Conservation (phyloP, 2,888 invertebrate species). For the Plebejus argus region DNA sequence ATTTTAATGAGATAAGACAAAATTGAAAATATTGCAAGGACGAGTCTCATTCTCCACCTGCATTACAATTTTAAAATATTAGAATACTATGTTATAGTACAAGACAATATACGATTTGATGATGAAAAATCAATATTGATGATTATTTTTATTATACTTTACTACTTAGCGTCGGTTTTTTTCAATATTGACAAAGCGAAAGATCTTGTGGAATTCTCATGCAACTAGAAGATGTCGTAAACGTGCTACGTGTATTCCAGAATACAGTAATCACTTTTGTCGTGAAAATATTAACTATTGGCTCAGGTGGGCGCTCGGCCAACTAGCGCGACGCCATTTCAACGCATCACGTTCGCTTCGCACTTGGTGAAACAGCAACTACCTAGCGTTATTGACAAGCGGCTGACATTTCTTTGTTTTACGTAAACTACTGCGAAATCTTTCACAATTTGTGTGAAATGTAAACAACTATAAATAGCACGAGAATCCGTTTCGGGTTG, state of each 20-base stretch:
- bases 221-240: slow-evolving; percentile 40
- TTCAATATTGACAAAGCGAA: not conserved
- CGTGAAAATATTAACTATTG: slow-evolving; percentile 49
- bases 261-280: slow-evolving; percentile 46
- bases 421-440: slow-evolving; percentile 26
- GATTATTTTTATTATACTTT: no score
- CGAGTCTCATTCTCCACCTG: no score
- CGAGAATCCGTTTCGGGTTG: not conserved
- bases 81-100: no score
- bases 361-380: slow-evolving; percentile 45
- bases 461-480: slow-evolving; percentile 18
- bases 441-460: slow-evolving; percentile 7
- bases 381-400: slow-evolving; percentile 45
- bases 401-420: slow-evolving; percentile 40
- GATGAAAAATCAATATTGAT: no score
- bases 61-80: no score
- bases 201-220: slow-evolving; percentile 26
- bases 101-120: no score
- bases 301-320: slow-evolving; percentile 66
- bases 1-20: not conserved
- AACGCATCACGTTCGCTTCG: slow-evolving; percentile 54
- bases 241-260: slow-evolving; percentile 41
- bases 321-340: slow-evolving; percentile 65
- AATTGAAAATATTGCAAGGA: not conserved
- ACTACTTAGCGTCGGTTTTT: no score